These are phyloP conservation scores for Mesorhabditis spiculigera DNA, from an alignment of 2,888 invertebrate genomes.

Conservation along the genomic window DNA sequence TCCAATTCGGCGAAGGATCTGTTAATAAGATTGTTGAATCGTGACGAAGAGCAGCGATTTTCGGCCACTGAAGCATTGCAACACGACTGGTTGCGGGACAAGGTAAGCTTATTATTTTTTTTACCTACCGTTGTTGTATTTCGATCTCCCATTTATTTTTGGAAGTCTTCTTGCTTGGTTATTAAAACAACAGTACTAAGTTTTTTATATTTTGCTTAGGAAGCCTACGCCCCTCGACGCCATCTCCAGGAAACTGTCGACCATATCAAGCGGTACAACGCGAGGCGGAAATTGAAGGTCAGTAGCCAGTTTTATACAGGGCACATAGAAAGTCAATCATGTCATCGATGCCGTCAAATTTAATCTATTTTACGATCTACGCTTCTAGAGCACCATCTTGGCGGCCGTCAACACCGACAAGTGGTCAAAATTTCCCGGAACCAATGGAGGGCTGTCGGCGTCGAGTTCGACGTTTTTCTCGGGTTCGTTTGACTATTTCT, in stretches of 20 bases:
- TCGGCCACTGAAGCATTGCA: constrained; percentile 74
- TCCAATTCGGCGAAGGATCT: constrained; percentile 92
- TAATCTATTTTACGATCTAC: too few species aligned
- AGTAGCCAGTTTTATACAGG: too few species aligned
- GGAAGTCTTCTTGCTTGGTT: too few species aligned
- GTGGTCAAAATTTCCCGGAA: constrained; percentile 14
- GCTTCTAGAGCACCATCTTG: constrained; percentile 48
- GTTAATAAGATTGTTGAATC: constrained; percentile 84
- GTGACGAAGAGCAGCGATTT: constrained; percentile 85
- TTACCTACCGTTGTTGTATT: too few species aligned
- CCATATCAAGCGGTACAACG: constrained; percentile 93
- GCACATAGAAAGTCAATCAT: too few species aligned
- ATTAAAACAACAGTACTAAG: too few species aligned
- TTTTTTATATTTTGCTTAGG: too few species aligned
- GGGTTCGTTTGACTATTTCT: constrained; percentile 20
- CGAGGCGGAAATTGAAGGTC: constrained; percentile 75
- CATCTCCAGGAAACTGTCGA: constrained; percentile 88
- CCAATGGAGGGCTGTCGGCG: constrained; percentile 24
- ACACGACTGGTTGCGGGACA: constrained; percentile 92
- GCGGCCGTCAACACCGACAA: constrained; percentile 40
- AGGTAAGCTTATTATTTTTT: constrained; percentile 78
- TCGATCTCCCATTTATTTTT: too few species aligned
- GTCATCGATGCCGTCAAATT: too few species aligned
- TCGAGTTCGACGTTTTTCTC: constrained; percentile 1
- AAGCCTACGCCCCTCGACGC: constrained; percentile 73